phyloP scores from a whole-genome alignment of 2,888 invertebrate genomes.

The Cabera pusaria region DNA sequence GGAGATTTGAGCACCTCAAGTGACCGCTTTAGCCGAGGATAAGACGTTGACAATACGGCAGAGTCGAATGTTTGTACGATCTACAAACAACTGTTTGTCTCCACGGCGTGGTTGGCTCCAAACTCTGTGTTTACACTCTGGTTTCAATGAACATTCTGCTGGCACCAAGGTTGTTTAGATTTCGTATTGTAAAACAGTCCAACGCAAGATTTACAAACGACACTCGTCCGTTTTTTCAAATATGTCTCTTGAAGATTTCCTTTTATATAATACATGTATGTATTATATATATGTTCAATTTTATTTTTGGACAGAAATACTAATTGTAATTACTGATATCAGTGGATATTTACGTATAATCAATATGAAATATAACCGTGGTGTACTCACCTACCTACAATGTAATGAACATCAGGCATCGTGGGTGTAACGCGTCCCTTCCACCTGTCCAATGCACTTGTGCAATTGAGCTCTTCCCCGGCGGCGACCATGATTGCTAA shows the following conservation, averaged over 20 bases:
- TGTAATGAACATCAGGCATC: constrained; percentile 13
- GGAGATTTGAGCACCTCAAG: constrained; percentile 27
- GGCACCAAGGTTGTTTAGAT: constrained; percentile 10
- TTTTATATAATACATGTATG: too few relatives aligned
- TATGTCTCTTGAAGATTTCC: not conserved
- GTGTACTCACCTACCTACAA: too few relatives aligned
- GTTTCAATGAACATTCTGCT: constrained; percentile 17
- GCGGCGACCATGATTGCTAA: constrained; percentile 36
- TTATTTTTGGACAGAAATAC: too few relatives aligned
- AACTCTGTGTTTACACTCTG: constrained; percentile 13
- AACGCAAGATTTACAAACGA: constrained; percentile 11
- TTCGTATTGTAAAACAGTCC: constrained; percentile 10
- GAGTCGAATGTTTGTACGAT: constrained; percentile 13
- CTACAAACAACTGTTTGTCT: constrained; percentile 16
- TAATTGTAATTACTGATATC: too few relatives aligned
- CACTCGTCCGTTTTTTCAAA: constrained; percentile 1
- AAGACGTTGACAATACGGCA: constrained; percentile 17
- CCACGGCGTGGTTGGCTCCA: constrained; percentile 7
- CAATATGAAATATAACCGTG: too few relatives aligned
- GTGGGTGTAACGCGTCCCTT: constrained; percentile 35
- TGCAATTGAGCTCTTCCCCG: constrained; percentile 39
- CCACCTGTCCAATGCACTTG: constrained; percentile 32
- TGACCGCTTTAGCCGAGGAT: constrained; percentile 28
- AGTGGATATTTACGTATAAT: too few relatives aligned
- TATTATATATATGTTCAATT: too few relatives aligned